Conservation (phyloP, 2,797 vertebrate genomes). For the Zalophus californianus region DNA sequence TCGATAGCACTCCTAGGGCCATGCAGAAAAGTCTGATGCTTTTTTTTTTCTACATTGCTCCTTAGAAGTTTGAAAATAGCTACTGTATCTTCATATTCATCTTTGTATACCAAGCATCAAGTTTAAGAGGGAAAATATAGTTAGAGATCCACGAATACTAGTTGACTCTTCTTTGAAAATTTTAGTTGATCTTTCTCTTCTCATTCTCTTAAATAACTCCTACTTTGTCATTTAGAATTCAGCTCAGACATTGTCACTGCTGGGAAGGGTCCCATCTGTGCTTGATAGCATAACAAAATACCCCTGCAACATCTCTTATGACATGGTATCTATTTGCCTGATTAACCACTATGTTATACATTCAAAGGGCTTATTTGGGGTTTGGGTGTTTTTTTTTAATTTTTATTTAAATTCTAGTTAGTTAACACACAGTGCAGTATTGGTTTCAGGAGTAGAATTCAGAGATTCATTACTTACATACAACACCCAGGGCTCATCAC, state of each 20-base stretch:
- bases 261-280: not conserved
- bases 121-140: not conserved
- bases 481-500: not conserved
- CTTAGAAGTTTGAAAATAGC: constrained; percentile 40
- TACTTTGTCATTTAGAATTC: constrained; percentile 9
- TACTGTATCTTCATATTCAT: not conserved
- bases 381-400: not conserved
- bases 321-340: not conserved
- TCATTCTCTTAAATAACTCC: not conserved
- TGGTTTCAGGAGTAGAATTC: not conserved
- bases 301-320: not conserved
- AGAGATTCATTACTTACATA: not conserved
- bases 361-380: not conserved
- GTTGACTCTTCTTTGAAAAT: not conserved
- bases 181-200: not conserved
- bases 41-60: not conserved
- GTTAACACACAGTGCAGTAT: not conserved
- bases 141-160: not conserved
- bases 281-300: not conserved
- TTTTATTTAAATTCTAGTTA: not conserved
- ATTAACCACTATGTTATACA: not conserved
- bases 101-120: not conserved
- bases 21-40: not conserved
- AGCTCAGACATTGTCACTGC: not conserved
- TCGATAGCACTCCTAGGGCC: not conserved